phyloP scores from a whole-genome alignment of 2,113 vertebrate species.

The Gallinago media region DNA sequence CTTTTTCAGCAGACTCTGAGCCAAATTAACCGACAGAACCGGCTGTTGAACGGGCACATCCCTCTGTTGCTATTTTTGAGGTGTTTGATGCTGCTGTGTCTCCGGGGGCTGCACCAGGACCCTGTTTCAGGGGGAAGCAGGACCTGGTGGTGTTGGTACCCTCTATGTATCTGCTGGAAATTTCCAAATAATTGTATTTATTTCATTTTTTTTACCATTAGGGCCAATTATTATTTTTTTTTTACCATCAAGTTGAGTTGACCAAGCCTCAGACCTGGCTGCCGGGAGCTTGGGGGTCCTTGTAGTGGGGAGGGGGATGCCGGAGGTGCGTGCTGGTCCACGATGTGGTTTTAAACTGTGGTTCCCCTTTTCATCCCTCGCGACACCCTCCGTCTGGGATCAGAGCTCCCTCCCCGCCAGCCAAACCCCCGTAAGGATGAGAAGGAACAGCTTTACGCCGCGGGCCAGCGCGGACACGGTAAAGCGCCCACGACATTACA shows the following conservation, averaged over 20 bases:
- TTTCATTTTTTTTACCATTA: background rate
- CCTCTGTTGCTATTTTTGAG: background rate
- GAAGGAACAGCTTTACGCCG: constrained; percentile 95
- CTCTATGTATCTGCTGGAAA: background rate
- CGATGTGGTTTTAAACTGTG: background rate
- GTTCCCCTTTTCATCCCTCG: constrained; percentile 63
- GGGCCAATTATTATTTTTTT: background rate
- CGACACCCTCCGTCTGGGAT: constrained; percentile 76
- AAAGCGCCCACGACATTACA: constrained; percentile 92
- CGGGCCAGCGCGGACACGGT: constrained; percentile 90
- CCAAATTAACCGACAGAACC: accelerated
- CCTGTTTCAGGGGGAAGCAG: background rate
- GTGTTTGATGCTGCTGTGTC: background rate
- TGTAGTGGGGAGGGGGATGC: background rate
- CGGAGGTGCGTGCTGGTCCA: background rate
- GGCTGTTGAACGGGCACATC: background rate
- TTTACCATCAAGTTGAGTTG: background rate
- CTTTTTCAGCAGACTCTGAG: background rate
- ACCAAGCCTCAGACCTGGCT: accelerated
- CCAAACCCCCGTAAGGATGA: constrained; percentile 85
- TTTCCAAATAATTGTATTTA: background rate
- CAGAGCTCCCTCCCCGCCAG: constrained; percentile 82
- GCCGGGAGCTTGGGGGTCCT: background rate
- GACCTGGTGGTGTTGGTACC: background rate
- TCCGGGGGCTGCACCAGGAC: background rate